Conservation (phyloP, 2,113 vertebrate species). For the Pardalotus punctatus region DNA sequence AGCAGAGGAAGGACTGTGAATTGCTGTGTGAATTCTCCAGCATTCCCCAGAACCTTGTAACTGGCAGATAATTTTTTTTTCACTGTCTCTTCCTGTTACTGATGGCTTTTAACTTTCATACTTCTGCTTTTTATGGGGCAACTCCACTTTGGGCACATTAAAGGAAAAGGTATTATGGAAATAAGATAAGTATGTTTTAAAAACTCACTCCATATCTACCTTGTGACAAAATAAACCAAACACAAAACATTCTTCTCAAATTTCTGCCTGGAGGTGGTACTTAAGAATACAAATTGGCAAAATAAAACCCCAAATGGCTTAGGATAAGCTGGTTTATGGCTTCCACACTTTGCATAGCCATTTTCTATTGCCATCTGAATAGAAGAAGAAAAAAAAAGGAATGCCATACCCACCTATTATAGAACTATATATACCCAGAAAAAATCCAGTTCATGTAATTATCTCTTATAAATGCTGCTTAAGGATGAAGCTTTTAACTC, state of each 20-base stretch:
- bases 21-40: background rate
- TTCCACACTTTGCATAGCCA: background rate
- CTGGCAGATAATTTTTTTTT: background rate
- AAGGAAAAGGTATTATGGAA: background rate
- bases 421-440: background rate
- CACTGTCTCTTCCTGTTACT: background rate
- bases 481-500: background rate
- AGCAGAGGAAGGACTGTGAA: background rate
- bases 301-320: background rate
- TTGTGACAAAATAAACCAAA: background rate
- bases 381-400: background rate
- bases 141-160: background rate
- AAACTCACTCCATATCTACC: background rate
- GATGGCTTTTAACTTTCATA: background rate
- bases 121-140: background rate
- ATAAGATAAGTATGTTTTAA: background rate
- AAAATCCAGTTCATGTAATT: background rate
- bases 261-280: background rate
- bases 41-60: background rate
- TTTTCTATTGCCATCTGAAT: background rate
- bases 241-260: background rate
- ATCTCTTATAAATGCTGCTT: background rate
- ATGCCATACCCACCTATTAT: background rate
- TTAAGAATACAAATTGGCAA: background rate
- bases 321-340: background rate